These are phyloP conservation scores for Epinephelus coioides DNA, from an alignment of 2,797 vertebrate genomes.

Conservation along the genomic window DNA sequence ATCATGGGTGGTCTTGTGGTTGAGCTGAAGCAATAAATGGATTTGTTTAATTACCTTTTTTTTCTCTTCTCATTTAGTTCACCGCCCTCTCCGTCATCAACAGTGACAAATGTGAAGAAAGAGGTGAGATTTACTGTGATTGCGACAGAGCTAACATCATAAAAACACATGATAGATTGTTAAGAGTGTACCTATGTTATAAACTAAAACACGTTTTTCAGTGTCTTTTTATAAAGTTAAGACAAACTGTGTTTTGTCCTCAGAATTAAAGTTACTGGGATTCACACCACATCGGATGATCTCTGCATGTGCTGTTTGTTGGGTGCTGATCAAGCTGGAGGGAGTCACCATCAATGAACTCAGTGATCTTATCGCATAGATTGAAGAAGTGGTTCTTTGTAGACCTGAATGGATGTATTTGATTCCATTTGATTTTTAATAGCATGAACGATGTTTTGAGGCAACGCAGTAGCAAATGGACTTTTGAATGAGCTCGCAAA, in stretches of 20 bases:
- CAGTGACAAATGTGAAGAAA: conserved; percentile 65
- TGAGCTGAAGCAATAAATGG: conserved; percentile 6
- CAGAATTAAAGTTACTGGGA: conserved; percentile 64
- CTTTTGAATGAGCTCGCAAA: conserved; percentile 15
- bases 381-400: conserved; percentile 3
- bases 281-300: conserved; percentile 7
- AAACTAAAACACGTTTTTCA: neutral
- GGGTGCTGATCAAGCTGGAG: conserved; percentile 36
- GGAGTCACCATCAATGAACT: conserved; percentile 20
- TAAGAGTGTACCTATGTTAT: neutral
- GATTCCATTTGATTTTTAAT: conserved; percentile 10
- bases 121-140: conserved; percentile 66
- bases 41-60: neutral
- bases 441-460: conserved; percentile 4
- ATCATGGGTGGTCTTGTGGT: neutral
- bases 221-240: neutral
- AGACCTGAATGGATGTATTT: conserved; percentile 17
- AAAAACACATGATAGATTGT: neutral
- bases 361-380: conserved; percentile 3
- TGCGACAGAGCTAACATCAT: neutral
- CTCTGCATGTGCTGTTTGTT: neutral
- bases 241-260: conserved; percentile 34
- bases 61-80: conserved; percentile 57
- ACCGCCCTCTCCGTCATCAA: conserved; percentile 35
- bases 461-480: conserved; percentile 5